Percentiles rank a stretch among this genome's conserved stretches.
phyloP scores from a whole-genome alignment of 2,113 vertebrate genomes.

The Thamnophis sirtalis region DNA sequence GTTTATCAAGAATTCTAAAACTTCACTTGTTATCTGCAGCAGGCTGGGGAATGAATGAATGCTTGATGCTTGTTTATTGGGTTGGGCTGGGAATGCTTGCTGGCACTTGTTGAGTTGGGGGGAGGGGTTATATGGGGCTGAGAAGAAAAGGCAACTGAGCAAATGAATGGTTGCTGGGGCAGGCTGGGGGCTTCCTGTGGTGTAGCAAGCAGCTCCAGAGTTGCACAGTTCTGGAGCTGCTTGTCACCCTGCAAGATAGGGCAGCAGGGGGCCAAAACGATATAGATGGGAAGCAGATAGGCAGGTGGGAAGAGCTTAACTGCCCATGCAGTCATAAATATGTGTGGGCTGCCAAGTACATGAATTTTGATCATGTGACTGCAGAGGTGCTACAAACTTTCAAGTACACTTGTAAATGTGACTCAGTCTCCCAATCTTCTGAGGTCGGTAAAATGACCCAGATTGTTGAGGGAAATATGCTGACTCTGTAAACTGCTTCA shows the following conservation, averaged over 20 bases:
- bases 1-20: neutral
- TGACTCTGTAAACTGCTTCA: no score
- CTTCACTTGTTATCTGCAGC: neutral
- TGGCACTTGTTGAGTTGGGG: neutral
- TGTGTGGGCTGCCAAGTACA: neutral
- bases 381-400: neutral
- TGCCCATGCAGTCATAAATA: neutral
- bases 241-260: neutral
- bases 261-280: neutral
- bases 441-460: no score
- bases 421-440: neutral
- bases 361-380: neutral
- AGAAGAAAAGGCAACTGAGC: neutral
- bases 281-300: neutral
- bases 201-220: neutral
- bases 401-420: neutral
- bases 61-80: neutral
- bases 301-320: neutral
- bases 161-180: neutral
- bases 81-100: neutral
- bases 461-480: no score
- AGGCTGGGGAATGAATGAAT: neutral
- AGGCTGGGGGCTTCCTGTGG: neutral
- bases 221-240: neutral
- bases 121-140: neutral